A percentile compares a stretch with the other conserved stretches of the same genome.
Conservation (phyloP, 2,113 vertebrate species). For the Bathybates hornii region DNA sequence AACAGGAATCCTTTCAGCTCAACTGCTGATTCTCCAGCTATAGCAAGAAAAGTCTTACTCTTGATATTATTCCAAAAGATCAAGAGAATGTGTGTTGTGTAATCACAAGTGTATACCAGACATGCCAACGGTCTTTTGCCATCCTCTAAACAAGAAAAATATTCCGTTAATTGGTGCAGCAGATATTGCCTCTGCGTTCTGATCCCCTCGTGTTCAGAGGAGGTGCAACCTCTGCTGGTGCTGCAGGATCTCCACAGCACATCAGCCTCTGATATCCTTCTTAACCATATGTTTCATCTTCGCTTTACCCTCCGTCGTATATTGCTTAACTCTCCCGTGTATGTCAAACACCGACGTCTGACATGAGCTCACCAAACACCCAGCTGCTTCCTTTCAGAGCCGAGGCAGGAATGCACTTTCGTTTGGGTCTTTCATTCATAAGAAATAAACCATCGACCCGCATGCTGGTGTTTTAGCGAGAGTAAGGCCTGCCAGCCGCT, state of each 20-base stretch:
- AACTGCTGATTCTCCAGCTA: not conserved
- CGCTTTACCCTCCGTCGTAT: not conserved
- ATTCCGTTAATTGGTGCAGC: not conserved
- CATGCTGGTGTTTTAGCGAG: constrained; percentile 55
- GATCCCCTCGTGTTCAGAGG: constrained; percentile 2
- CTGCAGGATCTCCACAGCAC: not conserved
- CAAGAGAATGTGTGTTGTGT: not conserved
- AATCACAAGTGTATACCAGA: not conserved
- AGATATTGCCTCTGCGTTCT: not conserved
- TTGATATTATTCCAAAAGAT: not conserved
- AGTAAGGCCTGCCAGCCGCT: constrained; percentile 50
- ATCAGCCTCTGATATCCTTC: not conserved
- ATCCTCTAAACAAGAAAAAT: not conserved
- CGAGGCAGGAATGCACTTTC: constrained; percentile 59
- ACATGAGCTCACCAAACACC: constrained; percentile 27
- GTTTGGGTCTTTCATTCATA: constrained; percentile 59
- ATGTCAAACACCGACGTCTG: constrained; percentile 28
- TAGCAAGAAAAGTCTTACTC: not conserved
- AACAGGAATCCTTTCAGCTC: constrained; percentile 53
- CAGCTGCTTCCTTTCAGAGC: constrained; percentile 50
- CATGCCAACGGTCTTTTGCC: not conserved
- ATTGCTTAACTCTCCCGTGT: not conserved
- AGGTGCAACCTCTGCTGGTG: constrained; percentile 6
- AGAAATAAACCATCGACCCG: constrained; percentile 62
- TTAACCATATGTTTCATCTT: not conserved